Base-by-base conservation (phyloP, 2,113 vertebrate species). In the Carollia perspicillata region DNA sequence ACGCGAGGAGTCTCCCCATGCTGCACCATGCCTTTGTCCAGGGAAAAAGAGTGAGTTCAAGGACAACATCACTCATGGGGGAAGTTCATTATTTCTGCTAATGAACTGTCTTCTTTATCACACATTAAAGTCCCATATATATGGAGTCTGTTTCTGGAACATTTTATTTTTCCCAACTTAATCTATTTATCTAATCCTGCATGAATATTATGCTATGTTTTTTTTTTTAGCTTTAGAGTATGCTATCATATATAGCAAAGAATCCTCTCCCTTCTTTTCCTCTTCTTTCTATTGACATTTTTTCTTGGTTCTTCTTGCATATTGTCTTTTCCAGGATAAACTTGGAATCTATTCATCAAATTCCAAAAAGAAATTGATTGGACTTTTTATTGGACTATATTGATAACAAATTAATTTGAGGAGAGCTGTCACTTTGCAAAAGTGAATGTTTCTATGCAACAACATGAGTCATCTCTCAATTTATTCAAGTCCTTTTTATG, bases 371-470 rank as follows among this genome's bases (percentile, higher is more conserved):
- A 68, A 74, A 78, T 79, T 26, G 33, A 11, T 68, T 68, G 47
- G 22, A 13, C 10, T 95, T 93, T 77, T 63, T 49, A 84, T 58
- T 78, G 55, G 9, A 68, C 55, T 78, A 16, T 16, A 93, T 37
- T 66, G 85, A 95, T 10, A 91, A 26, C 14, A 60, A 93, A 78
- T 93, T 89, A 92, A 95, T 86, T 85, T 53, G 42, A 89, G 47
- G 63, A 74, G 30, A 47, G 80, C 26, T 53, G 26, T 89, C 79
- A 42, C 47, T 66, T 96, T 94, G 63, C 58, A 84, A 53, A 14
- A 85, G 47, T 90, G 49, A 68, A 33, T 77, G 53, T 69, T 94
- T 90, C 63, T 40, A 4, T 74, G n/a, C 81, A 84, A 79, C 35
- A 81, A 78, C 20, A 55, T 80, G 78, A 65, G 40, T 1, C 75